A percentile compares a stretch with the other conserved stretches of the same genome.
Conservation (phyloP, 2,888 invertebrate genomes). For the Argyresthia albistria region DNA sequence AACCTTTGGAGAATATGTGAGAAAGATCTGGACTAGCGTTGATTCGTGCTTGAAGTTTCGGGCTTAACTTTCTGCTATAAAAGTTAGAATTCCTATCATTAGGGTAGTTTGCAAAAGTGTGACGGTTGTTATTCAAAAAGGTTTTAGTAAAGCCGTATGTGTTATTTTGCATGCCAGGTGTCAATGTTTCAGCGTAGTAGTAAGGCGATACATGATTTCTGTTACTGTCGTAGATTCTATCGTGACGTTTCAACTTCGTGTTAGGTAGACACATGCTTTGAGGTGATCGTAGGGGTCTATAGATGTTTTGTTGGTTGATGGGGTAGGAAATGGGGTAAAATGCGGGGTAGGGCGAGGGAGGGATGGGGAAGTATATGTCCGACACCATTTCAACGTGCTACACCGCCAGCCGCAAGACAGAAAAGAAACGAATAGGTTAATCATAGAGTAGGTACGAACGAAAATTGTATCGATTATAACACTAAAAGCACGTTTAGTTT, state of each 20-base stretch:
- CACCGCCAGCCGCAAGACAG: constrained; percentile 59
- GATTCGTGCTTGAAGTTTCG: constrained; percentile 29
- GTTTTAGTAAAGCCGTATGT: constrained; percentile 38
- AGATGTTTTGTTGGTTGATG: constrained; percentile 38
- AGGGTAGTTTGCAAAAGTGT: constrained; percentile 44
- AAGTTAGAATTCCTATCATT: constrained; percentile 44
- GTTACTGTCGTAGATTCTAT: constrained; percentile 71
- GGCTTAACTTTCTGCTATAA: constrained; percentile 36
- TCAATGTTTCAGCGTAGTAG: constrained; percentile 60
- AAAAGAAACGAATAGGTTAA: constrained; percentile 62
- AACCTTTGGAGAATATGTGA: constrained; percentile 33
- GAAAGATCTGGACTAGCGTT: constrained; percentile 36
- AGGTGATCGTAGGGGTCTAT: constrained; percentile 14
- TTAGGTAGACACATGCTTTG: constrained; percentile 39
- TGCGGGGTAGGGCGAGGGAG: constrained; percentile 57
- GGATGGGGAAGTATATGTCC: constrained; percentile 79
- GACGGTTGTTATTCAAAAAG: constrained; percentile 33
- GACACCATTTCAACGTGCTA: constrained; percentile 84
- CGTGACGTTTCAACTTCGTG: constrained; percentile 41
- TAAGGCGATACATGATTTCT: constrained; percentile 60
- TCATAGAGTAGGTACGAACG: constrained; percentile 11
- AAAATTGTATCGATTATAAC: no score
- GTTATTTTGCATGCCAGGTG: constrained; percentile 58
- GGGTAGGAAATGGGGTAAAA: constrained; percentile 61
- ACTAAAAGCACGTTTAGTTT: constrained; percentile 32